Conservation (phyloP, 1,140 invertebrate species). For the Euwallacea fornicatus region DNA sequence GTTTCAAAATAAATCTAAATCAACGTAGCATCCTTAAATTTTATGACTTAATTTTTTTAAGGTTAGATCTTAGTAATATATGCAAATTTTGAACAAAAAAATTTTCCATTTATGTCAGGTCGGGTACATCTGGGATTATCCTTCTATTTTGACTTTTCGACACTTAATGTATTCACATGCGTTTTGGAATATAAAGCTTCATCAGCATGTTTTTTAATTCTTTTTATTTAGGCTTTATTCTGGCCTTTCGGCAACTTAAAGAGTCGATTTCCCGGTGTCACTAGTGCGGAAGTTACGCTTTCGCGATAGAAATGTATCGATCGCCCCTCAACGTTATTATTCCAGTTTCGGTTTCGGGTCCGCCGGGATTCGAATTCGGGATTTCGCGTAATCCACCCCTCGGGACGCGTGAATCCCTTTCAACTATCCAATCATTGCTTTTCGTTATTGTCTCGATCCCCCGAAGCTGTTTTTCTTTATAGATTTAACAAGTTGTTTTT, state of each 20-base stretch:
- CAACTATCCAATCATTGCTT: slow-evolving; percentile 38
- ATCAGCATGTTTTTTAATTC: too few species aligned
- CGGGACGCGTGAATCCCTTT: slow-evolving; percentile 32
- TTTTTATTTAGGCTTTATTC: neutral
- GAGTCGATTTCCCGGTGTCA: slow-evolving; percentile 33
- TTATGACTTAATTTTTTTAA: too few species aligned
- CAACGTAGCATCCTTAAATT: too few species aligned
- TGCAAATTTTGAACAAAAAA: too few species aligned
- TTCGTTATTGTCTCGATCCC: slow-evolving; percentile 28
- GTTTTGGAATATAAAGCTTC: too few species aligned
- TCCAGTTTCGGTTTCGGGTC: slow-evolving; percentile 37
- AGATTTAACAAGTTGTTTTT: slow-evolving; percentile 23
- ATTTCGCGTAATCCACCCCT: slow-evolving; percentile 36
- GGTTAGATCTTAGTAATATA: too few species aligned
- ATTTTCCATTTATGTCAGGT: too few species aligned
- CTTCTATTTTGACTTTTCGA: too few species aligned
- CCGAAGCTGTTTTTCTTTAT: slow-evolving; percentile 21
- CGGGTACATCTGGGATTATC: too few species aligned
- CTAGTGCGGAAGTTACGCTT: slow-evolving; percentile 35
- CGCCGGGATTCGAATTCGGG: slow-evolving; percentile 21
- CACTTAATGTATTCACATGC: too few species aligned
- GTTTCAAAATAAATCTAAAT: too few species aligned
- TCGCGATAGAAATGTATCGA: slow-evolving; percentile 33
- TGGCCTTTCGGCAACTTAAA: slow-evolving; percentile 14
- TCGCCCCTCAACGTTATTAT: slow-evolving; percentile 36